These are phyloP conservation scores for Gari tellinella DNA, from an alignment of 2,888 invertebrate genomes.

Conservation along the genomic window DNA sequence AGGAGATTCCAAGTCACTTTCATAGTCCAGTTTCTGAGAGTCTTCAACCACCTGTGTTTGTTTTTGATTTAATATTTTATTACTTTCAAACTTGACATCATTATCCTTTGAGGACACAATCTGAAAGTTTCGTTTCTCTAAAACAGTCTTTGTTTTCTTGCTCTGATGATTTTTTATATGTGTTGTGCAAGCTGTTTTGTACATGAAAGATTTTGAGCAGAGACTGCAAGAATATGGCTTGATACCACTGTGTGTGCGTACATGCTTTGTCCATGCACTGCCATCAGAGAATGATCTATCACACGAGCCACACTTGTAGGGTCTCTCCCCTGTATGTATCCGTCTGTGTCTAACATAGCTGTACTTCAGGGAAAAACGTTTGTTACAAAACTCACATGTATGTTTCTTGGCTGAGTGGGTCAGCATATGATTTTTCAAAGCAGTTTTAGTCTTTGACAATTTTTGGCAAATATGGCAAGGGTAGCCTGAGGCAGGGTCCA, in stretches of 20 bases:
- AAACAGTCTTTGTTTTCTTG: conserved; percentile 6
- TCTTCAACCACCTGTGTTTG: not conserved
- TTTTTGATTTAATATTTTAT: not conserved
- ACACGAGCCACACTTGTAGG: conserved; percentile 56
- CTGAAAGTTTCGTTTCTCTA: conserved; percentile 33
- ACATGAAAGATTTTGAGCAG: conserved; percentile 53
- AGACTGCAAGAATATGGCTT: conserved; percentile 53
- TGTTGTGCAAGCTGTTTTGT: conserved; percentile 48
- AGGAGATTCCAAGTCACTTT: conserved; percentile 20
- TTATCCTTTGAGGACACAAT: conserved; percentile 10
- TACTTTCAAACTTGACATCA: not conserved
- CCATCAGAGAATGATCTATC: conserved; percentile 56
- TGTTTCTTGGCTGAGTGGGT: conserved; percentile 56
- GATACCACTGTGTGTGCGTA: conserved; percentile 51
- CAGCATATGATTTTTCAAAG: conserved; percentile 51
- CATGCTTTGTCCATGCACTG: conserved; percentile 59
- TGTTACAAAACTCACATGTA: conserved; percentile 58
- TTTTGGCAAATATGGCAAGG: conserved; percentile 57
- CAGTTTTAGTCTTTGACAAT: conserved; percentile 55
- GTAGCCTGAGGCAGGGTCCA: conserved; percentile 45
- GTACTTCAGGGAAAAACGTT: conserved; percentile 54
- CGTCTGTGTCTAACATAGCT: conserved; percentile 57
- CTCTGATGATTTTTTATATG: conserved; percentile 43
- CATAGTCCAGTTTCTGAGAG: conserved; percentile 15
- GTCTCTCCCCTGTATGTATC: conserved; percentile 60